Conservation (phyloP, 1,140 invertebrate species). For the Hyphantria cunea region DNA sequence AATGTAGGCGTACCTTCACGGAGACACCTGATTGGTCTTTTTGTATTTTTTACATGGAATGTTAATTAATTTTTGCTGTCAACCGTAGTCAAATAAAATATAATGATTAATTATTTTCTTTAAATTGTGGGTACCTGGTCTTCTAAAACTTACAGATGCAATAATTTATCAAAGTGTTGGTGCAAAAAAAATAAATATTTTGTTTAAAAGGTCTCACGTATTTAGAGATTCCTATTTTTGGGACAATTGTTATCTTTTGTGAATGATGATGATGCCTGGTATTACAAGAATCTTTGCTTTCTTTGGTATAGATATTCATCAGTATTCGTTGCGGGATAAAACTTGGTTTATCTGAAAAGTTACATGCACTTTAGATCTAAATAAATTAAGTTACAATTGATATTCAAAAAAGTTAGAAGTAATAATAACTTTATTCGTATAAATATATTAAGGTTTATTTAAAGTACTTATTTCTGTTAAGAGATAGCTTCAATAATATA, state of each 20-base stretch:
- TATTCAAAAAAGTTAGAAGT: not conserved
- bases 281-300: too few species aligned
- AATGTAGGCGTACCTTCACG: slow-evolving; percentile 59
- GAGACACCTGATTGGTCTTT: slow-evolving; percentile 64
- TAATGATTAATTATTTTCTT: slow-evolving; percentile 74
- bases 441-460: not conserved
- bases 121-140: slow-evolving; percentile 33
- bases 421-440: not conserved
- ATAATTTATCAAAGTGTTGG: slow-evolving; percentile 11
- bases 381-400: too few species aligned
- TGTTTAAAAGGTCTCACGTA: too few species aligned
- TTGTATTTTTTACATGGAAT: slow-evolving; percentile 65
- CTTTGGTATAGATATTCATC: too few species aligned
- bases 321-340: too few species aligned
- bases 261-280: slow-evolving; percentile 1
- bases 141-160: slow-evolving; percentile 10
- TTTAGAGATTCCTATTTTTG: too few species aligned
- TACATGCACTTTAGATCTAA: too few species aligned
- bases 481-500: not conserved
- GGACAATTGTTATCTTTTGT: slow-evolving; percentile 6
- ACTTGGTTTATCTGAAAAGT: too few species aligned
- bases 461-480: not conserved
- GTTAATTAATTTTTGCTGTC: slow-evolving; percentile 74
- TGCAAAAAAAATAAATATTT: slow-evolving; percentile 24
- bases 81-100: slow-evolving; percentile 70